Conservation (phyloP, 2,113 vertebrate genomes). For the Oenanthe melanoleuca region DNA sequence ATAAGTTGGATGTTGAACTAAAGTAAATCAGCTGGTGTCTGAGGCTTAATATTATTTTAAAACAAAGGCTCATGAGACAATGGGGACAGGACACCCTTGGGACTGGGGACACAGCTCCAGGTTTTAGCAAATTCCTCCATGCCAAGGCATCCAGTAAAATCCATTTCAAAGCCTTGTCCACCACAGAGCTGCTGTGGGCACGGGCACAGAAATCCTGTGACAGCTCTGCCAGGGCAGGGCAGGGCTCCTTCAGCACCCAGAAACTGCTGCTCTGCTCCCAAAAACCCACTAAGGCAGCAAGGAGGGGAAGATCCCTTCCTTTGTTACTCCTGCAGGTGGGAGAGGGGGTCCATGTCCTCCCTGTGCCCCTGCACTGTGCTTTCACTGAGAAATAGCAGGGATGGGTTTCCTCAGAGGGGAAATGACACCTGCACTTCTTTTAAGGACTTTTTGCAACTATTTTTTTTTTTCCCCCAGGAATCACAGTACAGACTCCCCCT, state of each 20-base stretch:
- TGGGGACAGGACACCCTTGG: background rate
- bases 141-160: background rate
- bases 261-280: background rate
- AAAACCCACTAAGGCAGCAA: background rate
- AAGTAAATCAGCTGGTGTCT: conserved; percentile 60
- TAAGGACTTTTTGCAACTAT: background rate
- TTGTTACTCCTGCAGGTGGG: background rate
- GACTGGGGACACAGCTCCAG: background rate
- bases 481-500: background rate
- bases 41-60: conserved; percentile 47
- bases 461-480: background rate
- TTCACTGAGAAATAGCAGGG: background rate
- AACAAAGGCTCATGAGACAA: background rate
- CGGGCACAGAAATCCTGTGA: background rate
- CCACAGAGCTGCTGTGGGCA: background rate
- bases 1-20: conserved; percentile 57
- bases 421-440: background rate
- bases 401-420: fast-evolving
- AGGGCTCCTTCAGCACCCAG: background rate
- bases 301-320: background rate
- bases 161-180: background rate
- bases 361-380: background rate
- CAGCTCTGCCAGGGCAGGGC: background rate
- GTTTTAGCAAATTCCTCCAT: background rate
- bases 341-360: background rate